Conservation (phyloP, 2,888 invertebrate species). For the Eupithecia tripunctaria region DNA sequence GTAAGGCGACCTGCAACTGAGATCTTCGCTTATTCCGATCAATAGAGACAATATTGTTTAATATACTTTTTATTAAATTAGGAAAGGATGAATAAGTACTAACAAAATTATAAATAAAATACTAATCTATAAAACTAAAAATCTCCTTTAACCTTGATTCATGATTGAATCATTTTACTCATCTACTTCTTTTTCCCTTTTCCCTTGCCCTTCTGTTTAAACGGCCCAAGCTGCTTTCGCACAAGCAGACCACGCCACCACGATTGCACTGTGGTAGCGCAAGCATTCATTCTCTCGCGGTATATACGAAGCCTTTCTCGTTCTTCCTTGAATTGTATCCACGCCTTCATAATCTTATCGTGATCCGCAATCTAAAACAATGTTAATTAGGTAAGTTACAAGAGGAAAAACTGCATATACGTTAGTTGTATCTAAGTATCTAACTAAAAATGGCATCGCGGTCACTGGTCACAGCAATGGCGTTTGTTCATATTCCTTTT, state of each 20-base stretch:
- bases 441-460: background rate
- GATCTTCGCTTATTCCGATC: too few species aligned
- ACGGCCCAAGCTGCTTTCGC: constrained; percentile 71
- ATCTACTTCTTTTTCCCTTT: constrained; percentile 38
- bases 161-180: background rate
- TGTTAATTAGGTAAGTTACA: background rate
- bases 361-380: constrained; percentile 62
- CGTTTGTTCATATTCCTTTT: background rate
- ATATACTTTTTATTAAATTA: background rate
- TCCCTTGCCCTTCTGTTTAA: constrained; percentile 58
- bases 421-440: background rate
- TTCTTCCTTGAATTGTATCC: constrained; percentile 69
- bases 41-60: background rate
- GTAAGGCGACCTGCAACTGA: too few species aligned
- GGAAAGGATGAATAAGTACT: background rate
- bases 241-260: constrained; percentile 80
- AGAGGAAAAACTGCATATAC: background rate
- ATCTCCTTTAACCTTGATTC: background rate
- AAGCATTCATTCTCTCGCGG: constrained; percentile 64
- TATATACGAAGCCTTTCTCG: constrained; percentile 63
- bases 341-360: constrained; percentile 59
- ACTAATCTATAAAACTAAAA: constrained; percentile 1
- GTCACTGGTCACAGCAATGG: constrained; percentile 11
- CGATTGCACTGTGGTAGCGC: constrained; percentile 70
- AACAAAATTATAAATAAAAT: background rate